These are phyloP conservation scores for Slavum lentiscoides DNA, from an alignment of 2,888 invertebrate species.

Conservation along the genomic window DNA sequence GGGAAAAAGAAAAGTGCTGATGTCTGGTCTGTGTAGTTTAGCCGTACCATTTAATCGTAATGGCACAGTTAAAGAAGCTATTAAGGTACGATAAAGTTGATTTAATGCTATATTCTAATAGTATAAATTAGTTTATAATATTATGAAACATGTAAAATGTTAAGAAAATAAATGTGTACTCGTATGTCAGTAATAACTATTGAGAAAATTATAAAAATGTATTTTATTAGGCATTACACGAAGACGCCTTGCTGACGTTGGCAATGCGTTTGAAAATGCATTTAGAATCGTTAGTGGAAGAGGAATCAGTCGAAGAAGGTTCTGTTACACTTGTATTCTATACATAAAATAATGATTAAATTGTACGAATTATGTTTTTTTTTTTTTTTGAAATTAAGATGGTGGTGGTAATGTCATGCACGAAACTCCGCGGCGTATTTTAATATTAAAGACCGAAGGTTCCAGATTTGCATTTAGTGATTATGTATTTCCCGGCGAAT, in stretches of 20 bases:
- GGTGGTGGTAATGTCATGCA: slow-evolving; percentile 23
- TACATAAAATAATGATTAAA: neutral
- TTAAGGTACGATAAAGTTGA: slow-evolving; percentile 23
- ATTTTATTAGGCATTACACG: slow-evolving; percentile 36
- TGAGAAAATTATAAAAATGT: neutral
- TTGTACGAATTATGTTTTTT: neutral
- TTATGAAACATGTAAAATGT: too few species aligned
- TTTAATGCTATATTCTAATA: neutral
- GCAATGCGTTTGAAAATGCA: slow-evolving; percentile 47
- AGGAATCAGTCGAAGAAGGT: slow-evolving; percentile 42
- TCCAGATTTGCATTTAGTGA: slow-evolving; percentile 49
- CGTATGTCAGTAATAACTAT: neutral
- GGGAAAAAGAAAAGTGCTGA: slow-evolving; percentile 33
- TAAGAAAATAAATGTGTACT: neutral
- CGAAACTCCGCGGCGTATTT: slow-evolving; percentile 40
- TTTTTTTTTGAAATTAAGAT: slow-evolving; percentile 14
- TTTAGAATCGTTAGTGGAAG: slow-evolving; percentile 44
- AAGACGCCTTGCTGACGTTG: slow-evolving; percentile 38
- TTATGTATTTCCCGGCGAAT: slow-evolving; percentile 47
- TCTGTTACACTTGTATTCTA: neutral
- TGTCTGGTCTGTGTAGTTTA: slow-evolving; percentile 46
- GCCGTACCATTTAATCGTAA: slow-evolving; percentile 39
- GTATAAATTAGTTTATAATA: too few species aligned
- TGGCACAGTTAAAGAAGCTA: slow-evolving; percentile 26
- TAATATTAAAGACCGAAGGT: slow-evolving; percentile 46